These are phyloP conservation scores for Vesta saturnalis DNA, from an alignment of 2,888 invertebrate genomes.

Conservation along the genomic window DNA sequence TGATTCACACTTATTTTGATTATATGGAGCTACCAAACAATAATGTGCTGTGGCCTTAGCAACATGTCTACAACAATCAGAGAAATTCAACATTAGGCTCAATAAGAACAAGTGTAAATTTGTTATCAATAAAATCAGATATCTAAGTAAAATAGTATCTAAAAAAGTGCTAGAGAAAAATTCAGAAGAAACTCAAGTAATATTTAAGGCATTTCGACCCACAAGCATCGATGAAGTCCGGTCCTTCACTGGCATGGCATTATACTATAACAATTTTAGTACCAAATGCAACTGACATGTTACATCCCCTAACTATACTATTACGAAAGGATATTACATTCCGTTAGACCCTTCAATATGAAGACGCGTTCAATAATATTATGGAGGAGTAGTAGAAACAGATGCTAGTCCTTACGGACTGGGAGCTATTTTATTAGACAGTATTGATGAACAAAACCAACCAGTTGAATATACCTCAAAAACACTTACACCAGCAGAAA, in stretches of 20 bases:
- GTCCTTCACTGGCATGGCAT: conserved; percentile 31
- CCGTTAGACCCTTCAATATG: neutral
- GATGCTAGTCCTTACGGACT: too few relatives aligned
- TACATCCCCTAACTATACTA: conserved; percentile 8
- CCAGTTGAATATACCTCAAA: conserved; percentile 50
- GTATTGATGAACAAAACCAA: conserved; percentile 45
- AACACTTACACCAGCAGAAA: conserved; percentile 21
- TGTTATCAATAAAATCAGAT: conserved; percentile 38
- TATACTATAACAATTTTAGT: conserved; percentile 3
- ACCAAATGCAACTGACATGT: neutral
- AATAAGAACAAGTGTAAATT: conserved; percentile 43
- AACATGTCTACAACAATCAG: neutral
- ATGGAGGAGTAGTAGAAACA: conserved; percentile 44
- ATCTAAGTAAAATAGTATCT: conserved; percentile 41
- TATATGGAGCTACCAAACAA: neutral
- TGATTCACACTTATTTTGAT: neutral
- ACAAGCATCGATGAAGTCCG: conserved; percentile 3
- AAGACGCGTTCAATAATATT: conserved; percentile 6
- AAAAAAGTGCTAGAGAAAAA: conserved; percentile 23
- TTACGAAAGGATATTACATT: neutral
- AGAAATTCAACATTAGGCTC: neutral
- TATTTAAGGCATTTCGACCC: neutral
- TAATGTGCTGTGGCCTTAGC: neutral
- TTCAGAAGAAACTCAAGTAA: conserved; percentile 14
- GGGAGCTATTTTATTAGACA: conserved; percentile 49